Base-by-base conservation (phyloP, 2,888 invertebrate species). In the Pachycephus smyrnensis region DNA sequence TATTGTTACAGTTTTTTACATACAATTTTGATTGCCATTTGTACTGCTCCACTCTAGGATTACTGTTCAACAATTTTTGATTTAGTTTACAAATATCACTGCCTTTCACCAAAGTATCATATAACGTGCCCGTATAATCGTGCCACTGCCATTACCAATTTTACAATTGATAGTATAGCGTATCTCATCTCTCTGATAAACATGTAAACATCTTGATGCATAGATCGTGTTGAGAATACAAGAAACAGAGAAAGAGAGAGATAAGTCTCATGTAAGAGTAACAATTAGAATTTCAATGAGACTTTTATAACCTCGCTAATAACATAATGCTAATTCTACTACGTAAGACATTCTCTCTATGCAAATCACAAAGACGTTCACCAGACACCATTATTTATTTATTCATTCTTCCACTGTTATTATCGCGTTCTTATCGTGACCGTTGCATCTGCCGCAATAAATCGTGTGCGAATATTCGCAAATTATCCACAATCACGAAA, bases 301-400 rank as follows among this genome's bases (percentile, higher is more conserved):
- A 55, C 55, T 55, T 55, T 23, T 55, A 55, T 55, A 55, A 55
- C 55, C 23, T 55, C 55, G 55, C 55, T 55, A 55, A 23, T 55
- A 55, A 55, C 55, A 9, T 55, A 55, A 55, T 55, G 55, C 71
- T 71, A 31, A 31, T 71, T 55, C 71, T 71, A 71, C 71, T 55
- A 71, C 31, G 32, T 33, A 71, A 71, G 71, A 71, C 71, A 71
- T 71, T 71, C 71, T 71, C 75, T 69, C 35, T 75, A 77, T 71
- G 35, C 71, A 31, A 40, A 77, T 77, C 77, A 75, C 77, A 77
- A 71, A 69, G 77, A 77, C 75, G 77, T 75, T 77, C 77, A 75
- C 77, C 77, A 77, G 75, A 77, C 77, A 77, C 77, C 75, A 33
- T 55, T 77, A 75, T 40, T 68, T 11, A 35, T 35, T 23, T 55